Evolutionary conservation across 2,113 vertebrate species (phyloP).

Genomic region (Eclectus roratus): DNA sequence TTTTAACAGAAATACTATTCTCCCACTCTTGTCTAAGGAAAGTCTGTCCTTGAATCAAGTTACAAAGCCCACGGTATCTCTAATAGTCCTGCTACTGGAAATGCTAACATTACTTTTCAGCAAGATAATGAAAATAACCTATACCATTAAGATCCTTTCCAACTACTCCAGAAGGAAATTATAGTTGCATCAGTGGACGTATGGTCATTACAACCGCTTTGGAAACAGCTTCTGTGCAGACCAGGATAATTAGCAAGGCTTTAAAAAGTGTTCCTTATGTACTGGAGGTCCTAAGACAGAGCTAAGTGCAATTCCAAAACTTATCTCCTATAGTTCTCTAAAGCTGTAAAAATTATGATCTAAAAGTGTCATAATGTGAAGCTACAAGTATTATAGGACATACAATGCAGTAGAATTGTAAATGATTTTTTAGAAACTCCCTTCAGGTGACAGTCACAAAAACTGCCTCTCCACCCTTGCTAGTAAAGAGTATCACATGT

Average conservation of each 20-base stretch:
- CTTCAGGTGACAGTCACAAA: not conserved
- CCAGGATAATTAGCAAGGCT: not conserved
- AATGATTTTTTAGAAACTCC: not conserved
- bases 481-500: not conserved
- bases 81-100: not conserved
- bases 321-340: not conserved
- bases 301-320: not conserved
- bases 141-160: not conserved
- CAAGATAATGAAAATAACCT: not conserved
- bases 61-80: not conserved
- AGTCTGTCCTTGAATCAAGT: not conserved
- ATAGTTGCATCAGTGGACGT: not conserved
- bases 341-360: not conserved
- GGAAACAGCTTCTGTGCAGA: not conserved
- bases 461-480: not conserved
- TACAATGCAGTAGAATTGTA: not conserved
- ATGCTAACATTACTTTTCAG: not conserved
- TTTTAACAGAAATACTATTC: not conserved
- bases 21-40: not conserved
- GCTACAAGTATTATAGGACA: not conserved
- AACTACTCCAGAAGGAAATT: not conserved
- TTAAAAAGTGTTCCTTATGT: not conserved
- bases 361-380: not conserved
- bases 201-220: not conserved
- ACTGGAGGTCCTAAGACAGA: not conserved